A percentile compares a stretch with the other conserved stretches of the same genome.
These are phyloP conservation scores for Apteryx mantelli DNA, from an alignment of 2,113 vertebrate species.

Conservation along the genomic window DNA sequence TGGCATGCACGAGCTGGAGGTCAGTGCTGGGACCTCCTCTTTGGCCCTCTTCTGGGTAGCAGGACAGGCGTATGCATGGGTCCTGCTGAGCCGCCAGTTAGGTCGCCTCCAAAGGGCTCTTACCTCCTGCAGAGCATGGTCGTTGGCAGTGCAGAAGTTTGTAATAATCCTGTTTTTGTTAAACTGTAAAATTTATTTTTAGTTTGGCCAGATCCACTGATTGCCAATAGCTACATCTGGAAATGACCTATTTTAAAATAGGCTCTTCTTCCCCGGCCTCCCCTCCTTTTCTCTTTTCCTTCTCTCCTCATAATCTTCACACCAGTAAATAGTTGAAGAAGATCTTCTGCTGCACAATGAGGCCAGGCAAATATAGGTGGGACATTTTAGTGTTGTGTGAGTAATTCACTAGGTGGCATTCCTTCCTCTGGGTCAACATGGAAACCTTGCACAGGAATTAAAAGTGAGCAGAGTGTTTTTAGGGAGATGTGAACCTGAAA, in stretches of 20 bases:
- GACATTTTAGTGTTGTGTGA: background rate
- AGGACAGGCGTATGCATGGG: background rate
- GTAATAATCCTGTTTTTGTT: background rate
- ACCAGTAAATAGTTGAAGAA: background rate
- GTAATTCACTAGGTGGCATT: constrained; percentile 21
- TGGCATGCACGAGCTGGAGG: rapidly evolving
- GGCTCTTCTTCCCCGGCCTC: background rate
- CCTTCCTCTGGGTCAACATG: background rate
- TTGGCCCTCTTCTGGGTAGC: background rate
- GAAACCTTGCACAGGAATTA: background rate
- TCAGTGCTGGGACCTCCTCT: background rate
- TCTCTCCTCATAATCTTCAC: background rate
- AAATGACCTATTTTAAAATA: constrained; percentile 21
- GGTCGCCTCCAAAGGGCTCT: background rate
- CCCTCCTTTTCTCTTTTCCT: background rate
- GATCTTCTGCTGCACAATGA: background rate
- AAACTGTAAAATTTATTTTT: constrained; percentile 3
- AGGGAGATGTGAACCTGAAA: background rate
- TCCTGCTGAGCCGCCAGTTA: background rate
- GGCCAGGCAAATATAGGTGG: background rate
- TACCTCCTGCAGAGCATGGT: background rate
- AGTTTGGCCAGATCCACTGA: background rate
- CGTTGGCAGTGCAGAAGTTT: background rate
- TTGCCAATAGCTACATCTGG: background rate
- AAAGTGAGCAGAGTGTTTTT: background rate